A percentile compares a stretch with the other conserved stretches of the same genome.
Evolutionary conservation across 1,140 invertebrate species (phyloP).

Genomic region (Lineus longissimus): DNA sequence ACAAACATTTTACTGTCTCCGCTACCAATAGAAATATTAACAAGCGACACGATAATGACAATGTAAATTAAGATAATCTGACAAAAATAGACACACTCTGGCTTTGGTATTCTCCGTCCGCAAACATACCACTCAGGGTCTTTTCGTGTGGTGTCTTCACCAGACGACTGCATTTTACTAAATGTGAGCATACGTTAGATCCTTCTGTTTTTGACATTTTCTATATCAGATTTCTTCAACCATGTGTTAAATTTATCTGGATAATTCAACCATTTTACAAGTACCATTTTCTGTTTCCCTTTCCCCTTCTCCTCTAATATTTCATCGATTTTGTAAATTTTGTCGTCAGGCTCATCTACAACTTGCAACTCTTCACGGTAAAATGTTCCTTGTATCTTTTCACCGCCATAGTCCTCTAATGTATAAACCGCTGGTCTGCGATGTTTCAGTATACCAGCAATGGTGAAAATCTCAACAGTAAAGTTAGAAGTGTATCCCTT

Average conservation of each 20-base stretch:
- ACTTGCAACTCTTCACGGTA: not conserved
- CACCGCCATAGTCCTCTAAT: not conserved
- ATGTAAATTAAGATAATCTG: too few relatives aligned
- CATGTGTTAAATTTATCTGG: not conserved
- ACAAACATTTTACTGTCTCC: too few relatives aligned
- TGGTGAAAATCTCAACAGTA: not conserved
- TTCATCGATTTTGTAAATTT: not conserved
- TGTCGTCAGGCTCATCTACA: not conserved
- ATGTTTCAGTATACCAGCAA: not conserved
- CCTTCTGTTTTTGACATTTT: not conserved
- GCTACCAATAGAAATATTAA: too few relatives aligned
- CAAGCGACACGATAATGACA: too few relatives aligned
- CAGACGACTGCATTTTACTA: too few relatives aligned
- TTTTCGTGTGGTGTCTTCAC: too few relatives aligned
- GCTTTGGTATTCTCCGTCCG: too few relatives aligned
- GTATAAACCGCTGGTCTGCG: not conserved
- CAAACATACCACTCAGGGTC: too few relatives aligned
- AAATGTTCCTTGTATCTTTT: not conserved
- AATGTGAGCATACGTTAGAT: too few relatives aligned
- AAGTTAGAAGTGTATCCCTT: not conserved
- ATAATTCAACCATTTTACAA: not conserved
- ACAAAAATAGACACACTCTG: too few relatives aligned
- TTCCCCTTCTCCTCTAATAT: not conserved
- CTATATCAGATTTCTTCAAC: not conserved
- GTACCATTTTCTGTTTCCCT: not conserved